These are phyloP conservation scores for Oreochromis mossambicus DNA, from an alignment of 2,797 vertebrate species.

Conservation along the genomic window DNA sequence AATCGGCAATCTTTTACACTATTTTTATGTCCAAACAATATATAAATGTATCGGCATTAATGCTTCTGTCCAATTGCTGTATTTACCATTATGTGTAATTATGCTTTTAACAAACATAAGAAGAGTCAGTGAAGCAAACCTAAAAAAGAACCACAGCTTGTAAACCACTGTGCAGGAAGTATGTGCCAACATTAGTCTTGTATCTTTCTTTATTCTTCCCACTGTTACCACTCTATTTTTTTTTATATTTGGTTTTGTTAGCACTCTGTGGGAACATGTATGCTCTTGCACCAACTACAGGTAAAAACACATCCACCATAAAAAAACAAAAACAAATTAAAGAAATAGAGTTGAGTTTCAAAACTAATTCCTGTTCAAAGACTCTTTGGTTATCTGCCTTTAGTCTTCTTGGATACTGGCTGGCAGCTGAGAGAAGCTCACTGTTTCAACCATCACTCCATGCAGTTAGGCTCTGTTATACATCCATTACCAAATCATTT, in stretches of 20 bases:
- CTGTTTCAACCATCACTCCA: slow-evolving; percentile 10
- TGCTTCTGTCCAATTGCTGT: background rate
- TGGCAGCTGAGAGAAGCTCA: background rate
- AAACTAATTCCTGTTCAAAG: background rate
- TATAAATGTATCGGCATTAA: background rate
- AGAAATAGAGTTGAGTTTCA: background rate
- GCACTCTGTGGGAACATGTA: background rate
- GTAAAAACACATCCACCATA: background rate
- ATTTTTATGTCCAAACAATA: background rate
- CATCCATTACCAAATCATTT: slow-evolving; percentile 30
- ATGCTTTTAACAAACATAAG: background rate
- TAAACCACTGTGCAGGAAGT: background rate
- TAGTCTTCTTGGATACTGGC: background rate
- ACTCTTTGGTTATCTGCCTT: background rate
- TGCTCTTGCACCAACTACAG: background rate
- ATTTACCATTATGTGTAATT: background rate
- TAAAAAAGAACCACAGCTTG: background rate
- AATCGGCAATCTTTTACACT: background rate
- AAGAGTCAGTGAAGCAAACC: background rate
- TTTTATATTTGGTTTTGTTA: background rate
- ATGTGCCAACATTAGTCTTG: background rate
- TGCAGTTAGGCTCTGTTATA: background rate
- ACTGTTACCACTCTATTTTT: background rate
- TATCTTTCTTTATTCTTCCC: background rate
- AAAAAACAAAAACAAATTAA: background rate